A percentile compares a stretch with the other conserved stretches of the same genome.
phyloP scores from a whole-genome alignment of 37 sponge, comb jelly and placozoan species.

The Diacarnus erythraeanus region DNA sequence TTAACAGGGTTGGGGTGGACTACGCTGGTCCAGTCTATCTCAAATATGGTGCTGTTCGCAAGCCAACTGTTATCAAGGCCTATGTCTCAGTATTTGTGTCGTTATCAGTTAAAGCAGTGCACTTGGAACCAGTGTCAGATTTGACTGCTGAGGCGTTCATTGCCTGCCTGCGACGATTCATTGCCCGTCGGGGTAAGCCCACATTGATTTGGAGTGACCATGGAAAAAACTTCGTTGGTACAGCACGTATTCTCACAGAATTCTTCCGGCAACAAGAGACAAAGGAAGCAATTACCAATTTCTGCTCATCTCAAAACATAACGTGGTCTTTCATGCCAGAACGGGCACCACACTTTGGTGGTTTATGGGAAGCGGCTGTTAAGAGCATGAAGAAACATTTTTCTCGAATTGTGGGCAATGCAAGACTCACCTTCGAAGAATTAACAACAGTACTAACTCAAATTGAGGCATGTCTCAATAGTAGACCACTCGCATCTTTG shows the following conservation, averaged over 20 bases:
- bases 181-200: conserved; percentile 37
- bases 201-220: conserved; percentile 51
- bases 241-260: not conserved
- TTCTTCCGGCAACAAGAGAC: not conserved
- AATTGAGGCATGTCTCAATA: too few species aligned
- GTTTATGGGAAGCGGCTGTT: conserved; percentile 14
- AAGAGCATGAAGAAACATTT: conserved; percentile 7
- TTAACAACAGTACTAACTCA: not conserved
- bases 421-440: not conserved
- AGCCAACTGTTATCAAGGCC: conserved; percentile 15
- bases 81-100: conserved; percentile 45
- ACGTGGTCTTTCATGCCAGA: too few species aligned
- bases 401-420: not conserved
- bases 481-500: too few species aligned
- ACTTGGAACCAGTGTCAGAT: conserved; percentile 43
- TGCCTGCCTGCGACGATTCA: conserved; percentile 33
- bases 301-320: too few species aligned
- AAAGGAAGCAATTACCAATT: not conserved
- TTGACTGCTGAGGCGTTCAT: conserved; percentile 38
- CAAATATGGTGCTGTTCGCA: conserved; percentile 9
- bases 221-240: conserved; percentile 42
- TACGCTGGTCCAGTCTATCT: conserved; percentile 55
- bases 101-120: conserved; percentile 48
- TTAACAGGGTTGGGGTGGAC: conserved; percentile 50
- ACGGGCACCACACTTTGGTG: conserved; percentile 9